Base-by-base conservation (phyloP, 2,113 vertebrate genomes). In the Pluvianellus socialis region DNA sequence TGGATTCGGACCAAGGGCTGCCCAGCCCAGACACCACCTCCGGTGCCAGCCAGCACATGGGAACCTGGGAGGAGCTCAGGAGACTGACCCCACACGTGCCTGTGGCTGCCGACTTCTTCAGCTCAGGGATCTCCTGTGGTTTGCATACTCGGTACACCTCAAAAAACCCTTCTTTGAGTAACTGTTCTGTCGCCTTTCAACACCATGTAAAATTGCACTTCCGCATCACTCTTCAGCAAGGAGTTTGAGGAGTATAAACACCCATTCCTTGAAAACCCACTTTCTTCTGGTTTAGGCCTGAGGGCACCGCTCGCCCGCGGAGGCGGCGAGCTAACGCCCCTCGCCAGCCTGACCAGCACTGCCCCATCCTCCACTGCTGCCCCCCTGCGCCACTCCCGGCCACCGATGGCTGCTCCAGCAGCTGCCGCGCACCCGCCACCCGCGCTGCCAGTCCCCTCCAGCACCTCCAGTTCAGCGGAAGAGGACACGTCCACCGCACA, bases 201-300 rank as follows among this genome's bases (percentile, higher is more conserved):
- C 61, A 47, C 71, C 62, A 24, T 2, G 3, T 4, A 19, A 20
- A 20, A 52, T 53, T 38, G 68, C 79, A 68, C 53, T 68, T 61
- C 45, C 10, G 3, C 45, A 11, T 22, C 0, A 1, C 5, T 52
- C 70, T 50, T 33, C 2, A 33, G 16, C 6, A 3, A 49, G 32
- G 35, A 28, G 33, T 53, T 83, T 40, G 62, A 47, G 62, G 21
- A 52, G 38, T 9, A 21, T 12, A 28, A 82, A 33, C 3, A 40
- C 40, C n/a, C 10, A 1, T 19, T 40, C 47, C 24, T 23, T 47
- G n/a, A 30, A 47, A 38, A 63, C 35, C 42, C 14, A 6, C 32
- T 11, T 35, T 19, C 35, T 33, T 26, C 42, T 26, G 12, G 3
- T n/a, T 24, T 28, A 35, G 53, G 59, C 61, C 9, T 13, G 58